Percentiles rank a stretch among this genome's conserved stretches.
Evolutionary conservation across 2,113 vertebrate genomes (phyloP).

Genomic region (Hippoglossus stenolepis): DNA sequence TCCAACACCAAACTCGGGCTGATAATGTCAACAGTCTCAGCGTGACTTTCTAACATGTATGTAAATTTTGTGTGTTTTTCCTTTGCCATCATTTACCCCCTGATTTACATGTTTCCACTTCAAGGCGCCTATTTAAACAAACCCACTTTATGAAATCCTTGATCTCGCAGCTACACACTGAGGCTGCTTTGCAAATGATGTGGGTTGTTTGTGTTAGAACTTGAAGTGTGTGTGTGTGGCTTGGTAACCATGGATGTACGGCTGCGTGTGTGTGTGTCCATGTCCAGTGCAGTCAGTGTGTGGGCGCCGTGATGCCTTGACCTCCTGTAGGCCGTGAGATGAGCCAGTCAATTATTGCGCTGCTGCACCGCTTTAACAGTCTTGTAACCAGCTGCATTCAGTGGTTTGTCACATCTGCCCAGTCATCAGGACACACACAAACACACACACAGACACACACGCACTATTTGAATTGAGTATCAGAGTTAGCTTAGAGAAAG

Average conservation of each 20-base stretch:
- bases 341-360: not conserved
- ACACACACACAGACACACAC: not conserved
- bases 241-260: not conserved
- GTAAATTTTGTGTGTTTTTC: conserved; percentile 3
- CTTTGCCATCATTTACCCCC: conserved; percentile 2
- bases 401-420: conserved; percentile 27
- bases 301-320: not conserved
- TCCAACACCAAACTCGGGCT: conserved; percentile 14
- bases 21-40: conserved; percentile 19
- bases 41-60: not conserved
- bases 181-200: conserved; percentile 10
- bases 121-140: conserved; percentile 19
- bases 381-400: not conserved
- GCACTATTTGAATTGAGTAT: conserved; percentile 1
- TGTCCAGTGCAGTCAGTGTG: not conserved
- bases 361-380: not conserved
- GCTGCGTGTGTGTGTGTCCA: not conserved
- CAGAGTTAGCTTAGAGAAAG: too few relatives aligned
- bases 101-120: conserved; percentile 21
- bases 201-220: conserved; percentile 39
- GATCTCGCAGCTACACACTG: conserved; percentile 5
- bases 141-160: conserved; percentile 36
- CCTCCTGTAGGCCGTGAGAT: not conserved
- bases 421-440: conserved; percentile 14
- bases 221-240: conserved; percentile 1